These are phyloP conservation scores for Philonicus albiceps DNA, from an alignment of 2,888 invertebrate species.

Conservation along the genomic window DNA sequence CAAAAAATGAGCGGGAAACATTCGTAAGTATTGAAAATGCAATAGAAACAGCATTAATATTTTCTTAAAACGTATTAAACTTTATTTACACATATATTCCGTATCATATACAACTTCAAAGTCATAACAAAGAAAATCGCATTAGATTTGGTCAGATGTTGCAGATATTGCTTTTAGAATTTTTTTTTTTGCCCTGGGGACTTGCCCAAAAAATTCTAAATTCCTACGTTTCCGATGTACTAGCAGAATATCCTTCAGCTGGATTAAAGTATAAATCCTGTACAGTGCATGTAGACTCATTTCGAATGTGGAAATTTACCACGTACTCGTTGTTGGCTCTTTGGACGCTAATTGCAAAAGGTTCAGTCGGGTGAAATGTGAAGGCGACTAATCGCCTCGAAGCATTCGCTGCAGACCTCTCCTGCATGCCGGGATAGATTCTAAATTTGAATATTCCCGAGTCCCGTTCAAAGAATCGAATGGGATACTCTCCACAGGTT, in stretches of 20 bases:
- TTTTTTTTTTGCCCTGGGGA: background rate
- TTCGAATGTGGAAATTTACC: conserved; percentile 92
- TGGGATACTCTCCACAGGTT: conserved; percentile 90
- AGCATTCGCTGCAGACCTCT: conserved; percentile 66
- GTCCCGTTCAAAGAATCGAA: conserved; percentile 84
- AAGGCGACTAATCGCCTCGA: conserved; percentile 88
- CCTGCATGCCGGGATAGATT: conserved; percentile 85
- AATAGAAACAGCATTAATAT: background rate
- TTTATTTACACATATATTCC: background rate
- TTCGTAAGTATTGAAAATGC: background rate
- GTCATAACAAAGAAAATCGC: background rate
- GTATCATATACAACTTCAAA: background rate
- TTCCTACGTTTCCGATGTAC: background rate
- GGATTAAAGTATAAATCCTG: background rate
- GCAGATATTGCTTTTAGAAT: background rate
- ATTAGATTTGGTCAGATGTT: background rate
- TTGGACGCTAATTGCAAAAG: conserved; percentile 95
- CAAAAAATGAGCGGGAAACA: background rate
- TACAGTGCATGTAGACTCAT: conserved; percentile 59
- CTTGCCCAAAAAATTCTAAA: background rate
- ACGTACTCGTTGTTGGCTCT: conserved; percentile 91
- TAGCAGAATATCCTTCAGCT: background rate
- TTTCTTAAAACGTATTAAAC: background rate
- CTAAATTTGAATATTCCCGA: conserved; percentile 85
- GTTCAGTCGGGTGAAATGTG: conserved; percentile 95